phyloP scores from a whole-genome alignment of 1,140 invertebrate species.

The Lucilia cuprina region DNA sequence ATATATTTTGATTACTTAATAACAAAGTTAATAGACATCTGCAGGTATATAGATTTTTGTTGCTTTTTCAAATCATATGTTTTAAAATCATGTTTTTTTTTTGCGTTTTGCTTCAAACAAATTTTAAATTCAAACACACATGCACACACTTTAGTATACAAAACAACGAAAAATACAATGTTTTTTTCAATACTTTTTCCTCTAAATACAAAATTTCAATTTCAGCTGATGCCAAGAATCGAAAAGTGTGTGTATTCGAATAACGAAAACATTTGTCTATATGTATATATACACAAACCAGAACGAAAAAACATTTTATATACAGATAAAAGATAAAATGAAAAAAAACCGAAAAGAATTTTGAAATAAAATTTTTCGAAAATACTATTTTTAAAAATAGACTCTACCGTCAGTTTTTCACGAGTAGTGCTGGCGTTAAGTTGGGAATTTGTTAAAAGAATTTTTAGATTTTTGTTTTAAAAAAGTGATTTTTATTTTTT shows the following conservation, averaged over 20 bases:
- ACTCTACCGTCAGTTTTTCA: constrained; percentile 51
- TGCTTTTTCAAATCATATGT: background rate
- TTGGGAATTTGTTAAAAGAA: constrained; percentile 36
- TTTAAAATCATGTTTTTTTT: background rate
- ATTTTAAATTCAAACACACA: background rate
- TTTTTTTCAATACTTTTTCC: background rate
- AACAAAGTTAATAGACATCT: no score
- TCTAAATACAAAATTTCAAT: background rate
- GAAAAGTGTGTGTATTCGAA: constrained; percentile 21
- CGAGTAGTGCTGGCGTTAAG: constrained; percentile 55
- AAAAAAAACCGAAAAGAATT: background rate
- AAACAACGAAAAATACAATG: constrained; percentile 41
- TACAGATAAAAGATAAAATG: background rate
- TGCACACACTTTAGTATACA: background rate
- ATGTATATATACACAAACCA: background rate
- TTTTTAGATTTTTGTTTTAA: background rate
- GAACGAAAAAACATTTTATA: no score
- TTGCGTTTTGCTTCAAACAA: no score
- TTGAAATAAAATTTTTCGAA: constrained; percentile 30
- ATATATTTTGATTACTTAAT: no score
- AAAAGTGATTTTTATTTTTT: no score
- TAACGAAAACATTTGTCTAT: background rate
- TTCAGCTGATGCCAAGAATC: constrained; percentile 5
- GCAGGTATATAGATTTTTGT: no score
- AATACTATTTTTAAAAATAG: constrained; percentile 57